These are phyloP conservation scores for Zaprionus taronus DNA, from an alignment of 1,140 invertebrate species.

Conservation along the genomic window DNA sequence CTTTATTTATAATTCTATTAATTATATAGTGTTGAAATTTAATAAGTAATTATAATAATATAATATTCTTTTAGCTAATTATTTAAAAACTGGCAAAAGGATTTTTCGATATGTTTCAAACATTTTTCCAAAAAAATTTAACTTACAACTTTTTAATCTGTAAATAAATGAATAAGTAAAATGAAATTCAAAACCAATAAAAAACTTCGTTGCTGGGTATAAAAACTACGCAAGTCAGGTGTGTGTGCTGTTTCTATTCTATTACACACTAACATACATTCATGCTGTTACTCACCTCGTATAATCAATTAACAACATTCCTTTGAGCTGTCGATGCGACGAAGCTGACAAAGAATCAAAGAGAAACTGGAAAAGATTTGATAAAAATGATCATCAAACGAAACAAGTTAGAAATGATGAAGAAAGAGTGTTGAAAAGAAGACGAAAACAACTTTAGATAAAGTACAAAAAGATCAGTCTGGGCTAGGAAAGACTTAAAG, in stretches of 20 bases:
- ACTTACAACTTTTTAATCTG: too few species aligned
- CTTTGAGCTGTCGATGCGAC: slow-evolving; percentile 10
- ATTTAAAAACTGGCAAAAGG: too few species aligned
- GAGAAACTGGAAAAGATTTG: neutral
- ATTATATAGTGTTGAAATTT: too few species aligned
- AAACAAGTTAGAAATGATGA: neutral
- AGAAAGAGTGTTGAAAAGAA: neutral
- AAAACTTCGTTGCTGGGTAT: neutral
- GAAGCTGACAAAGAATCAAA: slow-evolving; percentile 3
- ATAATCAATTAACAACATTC: slow-evolving; percentile 44
- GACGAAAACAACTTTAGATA: neutral
- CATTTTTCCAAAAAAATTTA: too few species aligned
- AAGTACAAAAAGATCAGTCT: neutral
- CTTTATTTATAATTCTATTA: too few species aligned
- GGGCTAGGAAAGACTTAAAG: neutral
- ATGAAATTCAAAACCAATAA: neutral
- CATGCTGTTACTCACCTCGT: slow-evolving; percentile 10
- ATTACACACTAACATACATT: slow-evolving; percentile 9
- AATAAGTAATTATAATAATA: too few species aligned
- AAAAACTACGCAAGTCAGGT: neutral
- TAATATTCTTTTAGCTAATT: too few species aligned
- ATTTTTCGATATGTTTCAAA: too few species aligned
- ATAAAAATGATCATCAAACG: neutral
- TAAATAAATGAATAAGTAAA: neutral
- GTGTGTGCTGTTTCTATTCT: neutral